Evolutionary conservation across 1,140 invertebrate species (phyloP), one percentile per base, ranked within the genome.

Genomic region (Neodiprion virginianus): DNA sequence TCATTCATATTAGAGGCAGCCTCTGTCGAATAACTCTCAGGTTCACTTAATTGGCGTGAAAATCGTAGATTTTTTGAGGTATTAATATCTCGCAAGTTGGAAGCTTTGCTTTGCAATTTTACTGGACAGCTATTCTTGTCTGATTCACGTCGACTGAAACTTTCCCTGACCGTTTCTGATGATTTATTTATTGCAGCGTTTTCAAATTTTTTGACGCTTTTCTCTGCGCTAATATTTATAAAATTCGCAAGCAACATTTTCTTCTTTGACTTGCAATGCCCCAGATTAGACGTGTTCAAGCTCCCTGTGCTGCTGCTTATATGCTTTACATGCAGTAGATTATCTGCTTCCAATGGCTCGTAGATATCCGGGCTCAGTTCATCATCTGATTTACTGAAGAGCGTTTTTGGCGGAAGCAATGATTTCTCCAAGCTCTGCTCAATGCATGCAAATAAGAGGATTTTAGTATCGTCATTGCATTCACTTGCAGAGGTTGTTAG

Each of bases 341-440:
- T 86, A 0, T 83, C 77, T 40, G 78, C 80, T 23, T 81, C 83
- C 8, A 79, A 73, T 12, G 79, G 76, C 72, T 81, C 77, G 69
- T 78, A 85, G 48, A 79, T 83, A 48, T 88, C 87, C 28, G 79
- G 75, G 67, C 83, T 87, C 23, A 89, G 75, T 69, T 89, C 87
- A 48, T 88, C 87, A 4, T 88, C 86, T 0, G 88, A 89, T 75
- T 88, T 88, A 68, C 87, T 88, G 53, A 85, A 83, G 28, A 81
- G 75, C 40, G 77, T 73, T 77, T 85, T 87, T 28, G 82, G 77
- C 47, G 83, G 75, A 12, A 84, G 79, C 28, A 79, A 71, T 8
- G 81, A 80, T 17, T 84, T 82, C 74, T 84, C 83, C 21, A 81
- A 72, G 74, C 79, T 86, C 85, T 88, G 74, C 75, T 69, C 40